Conservation (phyloP, 2,113 vertebrate genomes). For the Zosterops borbonicus region DNA sequence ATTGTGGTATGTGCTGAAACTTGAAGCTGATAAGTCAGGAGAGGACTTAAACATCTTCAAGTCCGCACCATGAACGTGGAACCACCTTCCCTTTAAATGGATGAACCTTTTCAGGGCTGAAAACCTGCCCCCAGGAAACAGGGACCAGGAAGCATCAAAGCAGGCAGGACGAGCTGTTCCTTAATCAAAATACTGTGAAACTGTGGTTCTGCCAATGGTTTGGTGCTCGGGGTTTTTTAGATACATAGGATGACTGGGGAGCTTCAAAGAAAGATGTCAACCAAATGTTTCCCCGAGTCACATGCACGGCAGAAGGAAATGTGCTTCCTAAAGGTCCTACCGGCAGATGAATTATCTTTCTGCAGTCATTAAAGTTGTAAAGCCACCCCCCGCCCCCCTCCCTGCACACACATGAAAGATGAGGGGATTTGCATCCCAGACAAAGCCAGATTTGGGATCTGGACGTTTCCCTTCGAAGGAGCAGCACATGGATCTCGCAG, state of each 20-base stretch:
- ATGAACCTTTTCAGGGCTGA: neutral
- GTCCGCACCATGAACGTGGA: neutral
- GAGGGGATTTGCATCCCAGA: conserved; percentile 11
- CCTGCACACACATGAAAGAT: neutral
- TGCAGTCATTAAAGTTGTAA: conserved; percentile 19
- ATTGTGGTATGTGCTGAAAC: neutral
- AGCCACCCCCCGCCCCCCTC: neutral
- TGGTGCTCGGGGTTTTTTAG: neutral
- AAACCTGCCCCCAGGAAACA: neutral
- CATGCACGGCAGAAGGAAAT: conserved; percentile 52
- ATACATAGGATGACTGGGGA: neutral
- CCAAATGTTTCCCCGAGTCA: conserved; percentile 50
- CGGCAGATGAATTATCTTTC: neutral
- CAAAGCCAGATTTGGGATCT: neutral
- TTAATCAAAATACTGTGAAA: conserved; percentile 43
- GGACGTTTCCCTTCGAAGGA: neutral
- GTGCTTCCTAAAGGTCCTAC: conserved; percentile 43
- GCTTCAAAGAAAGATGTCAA: conserved; percentile 58
- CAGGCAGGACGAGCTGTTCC: neutral
- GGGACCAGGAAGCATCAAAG: conserved; percentile 2
- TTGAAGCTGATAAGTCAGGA: neutral
- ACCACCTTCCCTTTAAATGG: neutral
- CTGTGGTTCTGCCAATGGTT: neutral
- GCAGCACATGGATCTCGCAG: neutral
- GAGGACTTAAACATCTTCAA: neutral